Evolutionary conservation across 1,140 invertebrate species (phyloP), one percentile per base, ranked within the genome.

Genomic region (Sarcophaga bullata): DNA sequence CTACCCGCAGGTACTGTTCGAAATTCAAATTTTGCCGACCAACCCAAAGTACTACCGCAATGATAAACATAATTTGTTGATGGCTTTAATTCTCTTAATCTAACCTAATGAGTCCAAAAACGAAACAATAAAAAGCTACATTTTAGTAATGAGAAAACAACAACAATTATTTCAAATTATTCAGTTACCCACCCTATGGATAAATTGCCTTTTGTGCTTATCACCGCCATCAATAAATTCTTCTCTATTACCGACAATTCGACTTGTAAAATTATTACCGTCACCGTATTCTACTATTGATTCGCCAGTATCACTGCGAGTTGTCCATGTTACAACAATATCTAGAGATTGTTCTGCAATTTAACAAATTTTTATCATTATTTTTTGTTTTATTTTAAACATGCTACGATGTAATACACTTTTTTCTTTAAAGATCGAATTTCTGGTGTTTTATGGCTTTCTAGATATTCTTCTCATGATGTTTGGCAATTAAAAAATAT

Each of bases 241-340:
- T 3, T 89, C 93, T 13, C 92, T 91, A 78, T 84, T 91, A 52
- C 96, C 97, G 13, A 84, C 84, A 0, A 92, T 93, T 76, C 86
- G 89, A 48, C 92, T 85, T 68, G 91, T 90, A 78, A 94, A 90
- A 9, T 91, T 92, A 15, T 88, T 85, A 92, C 90, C 89, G 54
- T 93, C 91, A 2, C 96, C 96, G 91, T 95, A 98, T 88, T 96
- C 93, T 19, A 97, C 96, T 49, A 93, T 86, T 0, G 95, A 94
- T 84, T 92, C 91, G 48, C 92, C 85, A 6, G 96, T 95, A 84
- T 94, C 88, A 85, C 94, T 92, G 84, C 93, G 92, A 49, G 97
- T 98, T 1, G 94, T 95, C 97, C 97, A 99, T 81, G 97, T 98
- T 17, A 98, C 94, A 58, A 96, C 92, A 90, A 97, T 95, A 84